Evolutionary conservation across 2,888 invertebrate species (phyloP).

Genomic region (Plemyria rubiginata): DNA sequence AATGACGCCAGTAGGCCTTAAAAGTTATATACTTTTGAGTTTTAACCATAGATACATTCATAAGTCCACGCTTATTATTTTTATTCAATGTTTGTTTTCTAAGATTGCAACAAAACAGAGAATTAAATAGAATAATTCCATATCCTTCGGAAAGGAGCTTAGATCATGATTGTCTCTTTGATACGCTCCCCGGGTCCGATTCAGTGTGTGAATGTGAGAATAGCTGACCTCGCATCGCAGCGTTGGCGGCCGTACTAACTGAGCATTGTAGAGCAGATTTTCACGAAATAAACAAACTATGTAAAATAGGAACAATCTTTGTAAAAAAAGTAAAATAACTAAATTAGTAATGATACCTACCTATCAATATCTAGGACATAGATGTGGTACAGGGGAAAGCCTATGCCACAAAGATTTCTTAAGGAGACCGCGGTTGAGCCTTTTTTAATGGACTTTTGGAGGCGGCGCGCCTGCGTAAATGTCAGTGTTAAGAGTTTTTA

Average conservation of each 20-base stretch:
- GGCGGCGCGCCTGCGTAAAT: no score
- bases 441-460: no score
- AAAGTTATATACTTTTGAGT: no score
- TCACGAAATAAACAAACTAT: background rate
- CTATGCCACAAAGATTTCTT: no score
- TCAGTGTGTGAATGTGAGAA: constrained; percentile 41
- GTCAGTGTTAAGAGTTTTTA: no score
- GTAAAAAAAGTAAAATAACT: no score
- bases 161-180: constrained; percentile 28
- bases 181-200: constrained; percentile 35
- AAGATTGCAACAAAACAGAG: background rate
- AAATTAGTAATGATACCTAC: no score
- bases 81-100: background rate
- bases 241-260: constrained; percentile 10
- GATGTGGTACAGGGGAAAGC: no score
- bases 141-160: constrained; percentile 17
- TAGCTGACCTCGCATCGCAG: constrained; percentile 25
- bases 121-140: constrained; percentile 8
- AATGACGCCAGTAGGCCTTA: no score
- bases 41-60: background rate
- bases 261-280: constrained; percentile 5
- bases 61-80: background rate
- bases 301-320: background rate
- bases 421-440: no score
- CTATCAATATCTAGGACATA: no score